A percentile compares a stretch with the other conserved stretches of the same genome.
Conservation (phyloP, 2,888 invertebrate genomes). For the Stenichneumon culpator region DNA sequence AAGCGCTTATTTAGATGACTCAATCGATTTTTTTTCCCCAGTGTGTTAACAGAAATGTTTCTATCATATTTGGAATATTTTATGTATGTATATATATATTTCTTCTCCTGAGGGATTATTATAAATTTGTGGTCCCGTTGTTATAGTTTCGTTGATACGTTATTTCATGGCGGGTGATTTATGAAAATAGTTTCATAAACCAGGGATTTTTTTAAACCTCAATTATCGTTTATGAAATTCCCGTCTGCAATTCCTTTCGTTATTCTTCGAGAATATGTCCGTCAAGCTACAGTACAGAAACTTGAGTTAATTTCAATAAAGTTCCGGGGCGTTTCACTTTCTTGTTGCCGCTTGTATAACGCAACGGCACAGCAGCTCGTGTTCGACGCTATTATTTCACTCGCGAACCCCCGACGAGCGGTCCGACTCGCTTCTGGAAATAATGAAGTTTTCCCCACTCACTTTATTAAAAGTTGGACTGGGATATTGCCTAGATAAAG, state of each 20-base stretch:
- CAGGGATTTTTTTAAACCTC: background rate
- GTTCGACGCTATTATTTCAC: constrained; percentile 18
- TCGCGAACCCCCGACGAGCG: background rate
- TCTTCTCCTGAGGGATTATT: too few species aligned
- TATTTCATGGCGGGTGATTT: background rate
- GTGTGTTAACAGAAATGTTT: too few species aligned
- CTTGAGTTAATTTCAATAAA: constrained; percentile 33
- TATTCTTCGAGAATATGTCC: background rate
- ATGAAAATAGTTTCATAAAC: background rate
- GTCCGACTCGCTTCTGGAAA: constrained; percentile 11
- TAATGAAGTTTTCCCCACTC: constrained; percentile 29
- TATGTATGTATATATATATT: too few species aligned
- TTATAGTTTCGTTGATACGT: too few species aligned
- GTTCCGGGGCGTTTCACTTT: constrained; percentile 15
- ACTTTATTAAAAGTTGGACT: constrained; percentile 19
- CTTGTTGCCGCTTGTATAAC: constrained; percentile 5
- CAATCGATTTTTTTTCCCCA: too few species aligned
- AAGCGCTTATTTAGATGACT: too few species aligned
- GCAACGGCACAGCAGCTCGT: background rate
- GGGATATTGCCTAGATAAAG: constrained; percentile 15
- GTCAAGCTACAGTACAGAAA: background rate
- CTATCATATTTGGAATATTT: too few species aligned
- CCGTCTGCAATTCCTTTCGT: background rate
- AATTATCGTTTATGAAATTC: constrained; percentile 7
- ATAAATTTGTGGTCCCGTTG: too few species aligned